Evolutionary conservation across 2,797 vertebrate genomes (phyloP).

Genomic region (Geotrypetes seraphini): DNA sequence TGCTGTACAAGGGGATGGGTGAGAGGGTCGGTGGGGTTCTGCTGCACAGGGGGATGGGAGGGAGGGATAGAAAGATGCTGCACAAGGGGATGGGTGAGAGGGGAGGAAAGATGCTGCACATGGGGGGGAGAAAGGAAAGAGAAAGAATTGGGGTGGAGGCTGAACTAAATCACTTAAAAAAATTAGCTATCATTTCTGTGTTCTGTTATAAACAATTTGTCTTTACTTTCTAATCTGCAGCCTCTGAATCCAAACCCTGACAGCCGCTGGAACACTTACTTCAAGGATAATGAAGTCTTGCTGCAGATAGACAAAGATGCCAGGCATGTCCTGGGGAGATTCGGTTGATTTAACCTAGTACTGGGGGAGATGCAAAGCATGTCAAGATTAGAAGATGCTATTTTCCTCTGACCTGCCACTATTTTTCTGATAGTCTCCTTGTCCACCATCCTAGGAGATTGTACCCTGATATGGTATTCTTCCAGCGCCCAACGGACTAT

Average conservation of each 20-base stretch:
- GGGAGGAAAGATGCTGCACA: too few relatives aligned
- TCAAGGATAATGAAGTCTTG: conserved; percentile 93
- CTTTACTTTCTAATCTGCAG: conserved; percentile 36
- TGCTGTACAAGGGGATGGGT: too few relatives aligned
- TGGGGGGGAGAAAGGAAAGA: too few relatives aligned
- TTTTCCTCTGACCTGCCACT: background rate
- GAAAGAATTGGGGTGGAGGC: too few relatives aligned
- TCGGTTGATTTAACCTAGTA: fast-evolving
- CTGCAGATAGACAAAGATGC: conserved; percentile 98
- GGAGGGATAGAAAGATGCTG: too few relatives aligned
- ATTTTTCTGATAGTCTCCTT: background rate
- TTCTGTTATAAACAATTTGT: too few relatives aligned
- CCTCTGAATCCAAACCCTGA: conserved; percentile 93
- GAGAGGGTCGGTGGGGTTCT: too few relatives aligned
- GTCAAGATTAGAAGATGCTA: too few relatives aligned
- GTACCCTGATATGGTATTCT: conserved; percentile 95
- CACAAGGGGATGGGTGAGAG: too few relatives aligned
- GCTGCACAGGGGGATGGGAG: too few relatives aligned
- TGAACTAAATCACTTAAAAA: too few relatives aligned
- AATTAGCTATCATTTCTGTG: too few relatives aligned
- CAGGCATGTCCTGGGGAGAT: conserved; percentile 61
- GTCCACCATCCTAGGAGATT: conserved; percentile 58
- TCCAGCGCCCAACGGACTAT: conserved; percentile 88
- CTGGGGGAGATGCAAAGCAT: background rate
- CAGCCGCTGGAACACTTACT: conserved; percentile 94